Conservation (phyloP, 2,113 vertebrate species). For the Bucco capensis region DNA sequence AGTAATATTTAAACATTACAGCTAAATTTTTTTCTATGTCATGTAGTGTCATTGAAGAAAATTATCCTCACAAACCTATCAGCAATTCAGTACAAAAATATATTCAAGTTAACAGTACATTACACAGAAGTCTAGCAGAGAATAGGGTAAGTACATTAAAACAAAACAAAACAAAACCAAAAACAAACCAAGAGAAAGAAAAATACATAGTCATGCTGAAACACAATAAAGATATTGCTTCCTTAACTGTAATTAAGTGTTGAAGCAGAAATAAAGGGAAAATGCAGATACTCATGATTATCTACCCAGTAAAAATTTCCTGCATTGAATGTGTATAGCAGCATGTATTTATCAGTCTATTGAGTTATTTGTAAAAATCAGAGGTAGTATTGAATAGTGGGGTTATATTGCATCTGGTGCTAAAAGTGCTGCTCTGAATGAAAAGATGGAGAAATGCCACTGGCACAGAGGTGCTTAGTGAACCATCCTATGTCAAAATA, state of each 20-base stretch:
- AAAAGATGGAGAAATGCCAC: slow-evolving; percentile 70
- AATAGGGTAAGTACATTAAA: slow-evolving; percentile 76
- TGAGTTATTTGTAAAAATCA: slow-evolving; percentile 82
- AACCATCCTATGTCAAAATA: slow-evolving; percentile 77
- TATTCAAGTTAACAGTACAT: slow-evolving; percentile 91
- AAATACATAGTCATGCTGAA: slow-evolving; percentile 75
- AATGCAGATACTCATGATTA: slow-evolving; percentile 69
- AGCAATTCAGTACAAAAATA: slow-evolving; percentile 88
- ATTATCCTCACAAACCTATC: slow-evolving; percentile 83
- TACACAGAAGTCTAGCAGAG: slow-evolving; percentile 83
- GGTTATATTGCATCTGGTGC: slow-evolving; percentile 85
- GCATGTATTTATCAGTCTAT: slow-evolving; percentile 81
- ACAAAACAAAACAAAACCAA: not conserved
- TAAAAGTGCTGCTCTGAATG: slow-evolving; percentile 80
- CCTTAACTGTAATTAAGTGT: slow-evolving; percentile 78
- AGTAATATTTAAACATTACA: slow-evolving; percentile 80
- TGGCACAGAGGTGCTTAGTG: slow-evolving; percentile 48
- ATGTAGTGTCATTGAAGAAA: slow-evolving; percentile 80
- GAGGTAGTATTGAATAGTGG: slow-evolving; percentile 93
- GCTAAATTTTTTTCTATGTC: slow-evolving; percentile 75
- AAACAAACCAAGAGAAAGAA: slow-evolving; percentile 43
- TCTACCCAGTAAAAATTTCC: slow-evolving; percentile 72
- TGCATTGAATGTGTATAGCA: slow-evolving; percentile 84
- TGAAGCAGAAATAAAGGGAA: slow-evolving; percentile 62
- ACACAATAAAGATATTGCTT: slow-evolving; percentile 77